These are phyloP conservation scores for Smithornis capensis DNA, from an alignment of 2,113 vertebrate genomes.

Conservation along the genomic window DNA sequence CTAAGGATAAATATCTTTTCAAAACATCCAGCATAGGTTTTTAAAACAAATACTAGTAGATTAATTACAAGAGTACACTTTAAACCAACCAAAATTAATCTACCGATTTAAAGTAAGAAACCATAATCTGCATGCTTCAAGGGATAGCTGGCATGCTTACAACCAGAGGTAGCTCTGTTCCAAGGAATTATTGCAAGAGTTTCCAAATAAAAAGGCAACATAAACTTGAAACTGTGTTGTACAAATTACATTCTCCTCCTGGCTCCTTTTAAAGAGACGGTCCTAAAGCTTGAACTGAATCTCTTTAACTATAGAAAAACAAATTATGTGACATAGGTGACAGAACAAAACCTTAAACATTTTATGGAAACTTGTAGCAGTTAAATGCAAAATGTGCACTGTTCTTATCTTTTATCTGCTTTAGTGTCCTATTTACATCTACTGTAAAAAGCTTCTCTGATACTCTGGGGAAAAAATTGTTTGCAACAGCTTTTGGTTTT, in stretches of 20 bases:
- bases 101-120: constrained; percentile 40
- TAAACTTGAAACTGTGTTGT: not conserved
- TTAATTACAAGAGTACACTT: constrained; percentile 29
- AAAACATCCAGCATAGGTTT: constrained; percentile 42
- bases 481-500: not conserved
- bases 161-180: not conserved
- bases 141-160: not conserved
- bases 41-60: constrained; percentile 54
- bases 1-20: constrained; percentile 48
- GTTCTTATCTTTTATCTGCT: not conserved
- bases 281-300: not conserved
- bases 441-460: not conserved
- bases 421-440: not conserved
- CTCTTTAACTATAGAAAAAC: not conserved
- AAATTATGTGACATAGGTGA: not conserved
- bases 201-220: constrained; percentile 17
- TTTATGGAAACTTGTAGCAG: not conserved
- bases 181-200: constrained; percentile 10
- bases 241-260: not conserved
- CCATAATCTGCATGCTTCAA: constrained; percentile 21
- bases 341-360: not conserved
- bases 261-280: not conserved
- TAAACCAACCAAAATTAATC: constrained; percentile 42
- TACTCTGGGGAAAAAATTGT: not conserved
- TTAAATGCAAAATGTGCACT: not conserved